Base-by-base conservation (phyloP, 2,797 vertebrate genomes). In the Pseudotriccus pelzelni region DNA sequence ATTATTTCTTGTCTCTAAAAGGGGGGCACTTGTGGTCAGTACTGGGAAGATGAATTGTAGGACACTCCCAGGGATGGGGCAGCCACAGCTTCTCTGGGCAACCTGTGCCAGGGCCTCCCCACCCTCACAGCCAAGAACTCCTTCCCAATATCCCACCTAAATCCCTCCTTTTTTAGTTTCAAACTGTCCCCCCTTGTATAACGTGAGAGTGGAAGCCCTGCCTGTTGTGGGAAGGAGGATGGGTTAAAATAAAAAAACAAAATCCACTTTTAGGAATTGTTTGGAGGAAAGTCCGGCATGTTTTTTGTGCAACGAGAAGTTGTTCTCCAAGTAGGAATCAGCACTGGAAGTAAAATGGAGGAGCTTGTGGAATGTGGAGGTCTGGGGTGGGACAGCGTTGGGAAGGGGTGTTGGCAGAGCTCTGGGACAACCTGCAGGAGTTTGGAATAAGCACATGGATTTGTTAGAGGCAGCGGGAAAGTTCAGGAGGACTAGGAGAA, bases 121-220 rank as follows among this genome's bases (percentile, higher is more conserved):
- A 44, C 7, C 20, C 21, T 87, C 24, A 0, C 17, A 46, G 24
- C 5, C 2, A 46, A 3, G 0, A 34, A 67, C 41, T 59, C 1
- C 1, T 59, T 15, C 68, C 76, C 24, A 19, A 7, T 7, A 59
- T 67, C 39, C 60, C 46, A 34, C 5, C 32, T 34, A 34, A 56
- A 34, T 56, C 53, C 21, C 18, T 56, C 53, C 12, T 32, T 22
- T 56, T 56, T 34, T 14, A 34, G 13, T 34, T n/a, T 23, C 21
- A 63, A 63, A 7, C 39, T 8, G 7, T 43, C 43, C 6, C 43
- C 4, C 17, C 14, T 34, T 58, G 14, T 15, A 37, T n/a, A 81
- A 70, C 1, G 5, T 6, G 14, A 19, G 32, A 64, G 28, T 27
- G 44, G 49, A 24, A 82, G 5, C 25, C 12, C 18, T 62, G 50